phyloP scores from a whole-genome alignment of 2,888 invertebrate species.

The Dasypogon diadema region DNA sequence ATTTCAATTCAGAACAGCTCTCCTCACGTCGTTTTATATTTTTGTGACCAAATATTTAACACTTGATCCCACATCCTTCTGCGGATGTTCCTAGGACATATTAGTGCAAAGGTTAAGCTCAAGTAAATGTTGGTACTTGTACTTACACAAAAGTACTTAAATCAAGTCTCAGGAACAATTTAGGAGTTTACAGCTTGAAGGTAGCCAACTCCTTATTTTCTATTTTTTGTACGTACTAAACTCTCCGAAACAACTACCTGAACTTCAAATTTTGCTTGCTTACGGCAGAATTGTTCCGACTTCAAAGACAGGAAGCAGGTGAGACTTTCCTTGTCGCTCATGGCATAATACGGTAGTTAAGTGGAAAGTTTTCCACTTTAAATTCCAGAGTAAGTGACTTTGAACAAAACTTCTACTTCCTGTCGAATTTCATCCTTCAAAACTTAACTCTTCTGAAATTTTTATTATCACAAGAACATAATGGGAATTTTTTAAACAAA shows the following conservation, averaged over 20 bases:
- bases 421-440: neutral
- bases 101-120: too few species aligned
- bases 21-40: too few species aligned
- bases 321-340: neutral
- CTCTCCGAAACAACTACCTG: neutral
- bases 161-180: neutral
- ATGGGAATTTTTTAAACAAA: too few species aligned
- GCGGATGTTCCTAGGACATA: too few species aligned
- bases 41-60: too few species aligned
- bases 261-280: neutral
- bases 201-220: neutral
- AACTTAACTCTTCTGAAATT: too few species aligned
- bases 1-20: too few species aligned
- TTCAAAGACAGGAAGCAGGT: neutral
- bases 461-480: too few species aligned
- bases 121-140: too few species aligned
- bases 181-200: neutral
- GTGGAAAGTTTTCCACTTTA: slow-evolving; percentile 2
- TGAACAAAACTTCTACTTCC: neutral
- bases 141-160: too few species aligned
- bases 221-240: neutral
- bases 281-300: neutral
- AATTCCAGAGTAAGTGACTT: neutral
- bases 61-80: too few species aligned
- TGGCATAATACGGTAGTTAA: neutral